Evolutionary conservation across 2,113 vertebrate genomes (phyloP).

Genomic region (Beaufortia kweichowensis): DNA sequence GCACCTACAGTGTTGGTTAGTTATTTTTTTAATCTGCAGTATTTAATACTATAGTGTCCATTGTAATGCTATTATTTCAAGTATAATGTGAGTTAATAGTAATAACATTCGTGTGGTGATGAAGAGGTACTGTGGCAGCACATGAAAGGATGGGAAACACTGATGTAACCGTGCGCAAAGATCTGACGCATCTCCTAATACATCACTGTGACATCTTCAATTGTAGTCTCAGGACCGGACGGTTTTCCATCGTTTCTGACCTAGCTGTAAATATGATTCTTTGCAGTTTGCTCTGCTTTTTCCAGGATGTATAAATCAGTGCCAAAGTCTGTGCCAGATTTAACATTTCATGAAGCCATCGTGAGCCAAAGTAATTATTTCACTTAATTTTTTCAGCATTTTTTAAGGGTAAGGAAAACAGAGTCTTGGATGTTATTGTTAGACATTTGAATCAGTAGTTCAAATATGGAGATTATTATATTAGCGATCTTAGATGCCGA

Average conservation of each 20-base stretch:
- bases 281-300: conserved; percentile 2
- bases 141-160: background rate
- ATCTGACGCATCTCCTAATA: background rate
- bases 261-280: conserved; percentile 12
- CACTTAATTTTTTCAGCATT: conserved; percentile 27
- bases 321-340: conserved; percentile 19
- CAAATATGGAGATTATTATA: conserved; percentile 43
- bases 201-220: background rate
- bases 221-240: background rate
- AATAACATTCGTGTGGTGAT: background rate
- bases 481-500: conserved; percentile 19
- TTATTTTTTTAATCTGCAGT: no score
- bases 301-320: conserved; percentile 23
- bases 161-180: background rate
- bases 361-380: conserved; percentile 28
- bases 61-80: no score
- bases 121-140: no score
- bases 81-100: background rate
- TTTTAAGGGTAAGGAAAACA: conserved; percentile 24
- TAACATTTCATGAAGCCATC: conserved; percentile 38
- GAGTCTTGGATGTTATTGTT: conserved; percentile 11
- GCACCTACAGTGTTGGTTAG: no score
- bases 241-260: conserved; percentile 8
- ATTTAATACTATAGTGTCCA: no score
- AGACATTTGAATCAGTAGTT: conserved; percentile 39